Percentiles rank a stretch among this genome's conserved stretches.
phyloP scores from a whole-genome alignment of 2,113 vertebrate species.

The Halichoeres trimaculatus region DNA sequence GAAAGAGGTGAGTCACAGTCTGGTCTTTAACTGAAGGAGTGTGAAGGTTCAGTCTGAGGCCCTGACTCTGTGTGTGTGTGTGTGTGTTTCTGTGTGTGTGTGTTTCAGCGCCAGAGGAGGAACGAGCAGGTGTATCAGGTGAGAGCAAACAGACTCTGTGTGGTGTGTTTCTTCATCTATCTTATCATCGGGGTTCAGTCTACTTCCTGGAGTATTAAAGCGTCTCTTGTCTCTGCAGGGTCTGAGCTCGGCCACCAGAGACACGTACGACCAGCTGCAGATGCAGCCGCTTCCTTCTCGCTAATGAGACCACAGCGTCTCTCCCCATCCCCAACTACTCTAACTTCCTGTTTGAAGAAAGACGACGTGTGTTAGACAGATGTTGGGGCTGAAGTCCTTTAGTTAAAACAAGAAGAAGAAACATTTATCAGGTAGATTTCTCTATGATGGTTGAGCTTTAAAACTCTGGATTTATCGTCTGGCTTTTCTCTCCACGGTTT shows the following conservation, averaged over 20 bases:
- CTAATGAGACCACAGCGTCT: constrained; percentile 30
- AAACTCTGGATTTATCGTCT: too few relatives aligned
- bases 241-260: constrained; percentile 87
- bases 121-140: constrained; percentile 80
- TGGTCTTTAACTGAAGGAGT: too few relatives aligned
- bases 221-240: constrained; percentile 77
- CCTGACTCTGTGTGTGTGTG: background rate
- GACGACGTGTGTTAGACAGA: background rate
- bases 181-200: background rate
- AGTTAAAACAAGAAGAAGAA: too few relatives aligned
- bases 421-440: too few relatives aligned
- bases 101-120: constrained; percentile 69
- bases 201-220: constrained; percentile 2
- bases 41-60: too few relatives aligned
- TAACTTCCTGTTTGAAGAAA: too few relatives aligned
- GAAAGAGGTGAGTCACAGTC: constrained; percentile 57
- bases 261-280: constrained; percentile 91
- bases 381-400: too few relatives aligned
- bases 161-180: constrained; percentile 3
- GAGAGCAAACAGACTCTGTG: too few relatives aligned
- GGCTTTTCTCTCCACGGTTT: too few relatives aligned
- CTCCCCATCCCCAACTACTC: background rate
- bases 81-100: background rate
- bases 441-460: too few relatives aligned
- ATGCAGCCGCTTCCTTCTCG: constrained; percentile 84